These are phyloP conservation scores for Tenthredo notha DNA, from an alignment of 2,888 invertebrate genomes.

Conservation along the genomic window DNA sequence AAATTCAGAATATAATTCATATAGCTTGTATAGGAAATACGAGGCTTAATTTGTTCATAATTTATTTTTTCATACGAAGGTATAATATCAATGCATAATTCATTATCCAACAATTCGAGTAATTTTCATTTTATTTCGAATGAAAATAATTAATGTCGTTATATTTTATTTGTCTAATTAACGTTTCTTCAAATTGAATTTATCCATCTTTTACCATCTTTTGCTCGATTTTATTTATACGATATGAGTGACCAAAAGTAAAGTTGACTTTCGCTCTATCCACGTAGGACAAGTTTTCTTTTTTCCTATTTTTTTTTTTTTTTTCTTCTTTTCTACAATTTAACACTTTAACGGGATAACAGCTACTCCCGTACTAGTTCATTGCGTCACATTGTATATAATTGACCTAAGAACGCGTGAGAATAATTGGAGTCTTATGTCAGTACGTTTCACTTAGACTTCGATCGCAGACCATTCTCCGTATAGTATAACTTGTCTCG, in stretches of 20 bases:
- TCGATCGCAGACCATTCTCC: neutral
- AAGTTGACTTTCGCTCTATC: neutral
- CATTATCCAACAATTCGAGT: no score
- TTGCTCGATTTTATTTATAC: neutral
- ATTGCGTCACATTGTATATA: neutral
- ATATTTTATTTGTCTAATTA: neutral
- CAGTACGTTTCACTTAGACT: neutral
- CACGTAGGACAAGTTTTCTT: neutral
- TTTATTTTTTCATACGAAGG: no score
- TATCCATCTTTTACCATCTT: neutral
- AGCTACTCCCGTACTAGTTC: neutral
- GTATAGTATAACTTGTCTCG: neutral
- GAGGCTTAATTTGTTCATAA: no score
- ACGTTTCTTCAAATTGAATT: neutral
- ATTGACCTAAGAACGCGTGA: slow-evolving; percentile 26
- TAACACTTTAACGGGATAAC: neutral
- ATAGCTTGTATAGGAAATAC: no score
- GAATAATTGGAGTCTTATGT: neutral
- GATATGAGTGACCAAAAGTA: neutral
- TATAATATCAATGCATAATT: no score
- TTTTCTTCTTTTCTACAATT: neutral
- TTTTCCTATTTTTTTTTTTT: neutral
- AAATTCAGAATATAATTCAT: no score
- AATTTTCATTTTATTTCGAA: no score
- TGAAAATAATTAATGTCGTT: neutral